Evolutionary conservation across 2,797 vertebrate species (phyloP).

Genomic region (Meriones psammophilus): DNA sequence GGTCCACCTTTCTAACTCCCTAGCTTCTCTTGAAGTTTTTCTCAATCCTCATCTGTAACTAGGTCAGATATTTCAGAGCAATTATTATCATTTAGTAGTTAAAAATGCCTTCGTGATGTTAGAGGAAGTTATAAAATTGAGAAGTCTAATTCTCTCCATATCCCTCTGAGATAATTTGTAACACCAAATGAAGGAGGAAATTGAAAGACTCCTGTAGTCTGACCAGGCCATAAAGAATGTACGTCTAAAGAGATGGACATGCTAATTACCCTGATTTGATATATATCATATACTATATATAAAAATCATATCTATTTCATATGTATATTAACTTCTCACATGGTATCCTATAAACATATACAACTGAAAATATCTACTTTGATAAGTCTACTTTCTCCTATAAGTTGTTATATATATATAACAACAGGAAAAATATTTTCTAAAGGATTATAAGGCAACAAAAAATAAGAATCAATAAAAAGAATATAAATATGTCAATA

Average conservation of each 20-base stretch:
- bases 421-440: neutral
- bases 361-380: neutral
- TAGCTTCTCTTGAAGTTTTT: constrained; percentile 14
- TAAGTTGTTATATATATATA: constrained; percentile 10
- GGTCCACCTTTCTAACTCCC: neutral
- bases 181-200: constrained; percentile 63
- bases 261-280: neutral
- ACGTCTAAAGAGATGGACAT: neutral
- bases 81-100: constrained; percentile 71
- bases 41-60: constrained; percentile 40
- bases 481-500: neutral
- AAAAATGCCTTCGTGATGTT: constrained; percentile 43
- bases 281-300: neutral
- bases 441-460: neutral
- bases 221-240: neutral
- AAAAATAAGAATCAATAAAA: neutral
- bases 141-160: constrained; percentile 68
- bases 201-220: constrained; percentile 43
- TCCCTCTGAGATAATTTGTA: constrained; percentile 72
- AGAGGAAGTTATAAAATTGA: constrained; percentile 67
- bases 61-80: constrained; percentile 65
- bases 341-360: neutral
- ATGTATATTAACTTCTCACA: neutral
- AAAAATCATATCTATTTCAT: neutral
- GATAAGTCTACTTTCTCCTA: constrained; percentile 34